Base-by-base conservation (phyloP, 2,888 invertebrate genomes). In the Watsonalla cultraria region DNA sequence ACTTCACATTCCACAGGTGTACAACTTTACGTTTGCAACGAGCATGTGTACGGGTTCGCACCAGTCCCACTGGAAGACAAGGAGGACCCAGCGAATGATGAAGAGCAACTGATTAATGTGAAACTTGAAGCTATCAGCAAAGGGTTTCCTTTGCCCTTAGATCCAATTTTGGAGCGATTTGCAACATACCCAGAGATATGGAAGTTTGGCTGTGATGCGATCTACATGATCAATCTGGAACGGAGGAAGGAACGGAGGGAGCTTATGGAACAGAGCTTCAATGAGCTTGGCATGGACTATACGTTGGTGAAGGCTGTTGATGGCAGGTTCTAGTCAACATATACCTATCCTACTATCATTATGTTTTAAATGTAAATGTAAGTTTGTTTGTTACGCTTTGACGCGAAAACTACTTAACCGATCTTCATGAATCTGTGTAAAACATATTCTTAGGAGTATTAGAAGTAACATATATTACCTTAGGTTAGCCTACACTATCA, bases 221-320 rank as follows among this genome's bases (percentile, higher is more conserved):
- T 99, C 51, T 99, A 94, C 75, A 94, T 99, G 94, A 98, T 99
- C 13, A 99, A 99, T 86, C 88, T 99, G 58, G 90, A 94, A 60
- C 90, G 99, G 54, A 91, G 99, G 53, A 92, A 93, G 0, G 97
- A 98, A 70, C 91, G 98, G 56, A 88, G 95, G 46, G 71, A 80
- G 6, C 92, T 96, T 65, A 99, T 99, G 99, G 81, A 93, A 54
- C 75, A 90, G 45, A 94, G 95, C 57, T 96, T 99, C 65, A 91
- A 94, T 47, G 95, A 96, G 67, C 86, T 99, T 0, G 97, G 97
- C 0, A 89, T 99, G 66, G 91, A 95, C n/a, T 95, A 93, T 0
- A 93, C 93, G 52, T 77, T 93, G 53, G 83, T 96, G n/a, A 92
- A 95, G 57, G 99, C 98, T 4, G 93, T 98, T 6, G 99, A 99